Evolutionary conservation across 2,888 invertebrate species (phyloP), one percentile per base, ranked within the genome.

Genomic region (Microctonus hyperodae): DNA sequence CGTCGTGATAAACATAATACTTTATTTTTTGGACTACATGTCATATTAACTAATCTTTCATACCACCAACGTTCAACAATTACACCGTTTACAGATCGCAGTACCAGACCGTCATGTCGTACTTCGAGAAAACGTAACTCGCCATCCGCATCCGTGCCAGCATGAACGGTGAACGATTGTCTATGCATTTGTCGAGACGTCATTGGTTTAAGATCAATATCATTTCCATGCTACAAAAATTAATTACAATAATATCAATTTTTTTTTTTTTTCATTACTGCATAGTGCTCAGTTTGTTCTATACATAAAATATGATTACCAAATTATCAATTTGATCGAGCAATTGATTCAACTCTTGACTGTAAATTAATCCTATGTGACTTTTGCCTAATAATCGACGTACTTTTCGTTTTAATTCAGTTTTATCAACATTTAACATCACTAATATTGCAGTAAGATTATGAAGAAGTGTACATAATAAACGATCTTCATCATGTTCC

Each of bases 51-150:
- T 63, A 99, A 87, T 64, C 98, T 88, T 84, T 99, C 99, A 85
- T 95, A 99, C 98, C 98, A 99, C 98, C 99, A 99, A 51, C 98
- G 88, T 79, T 96, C 95, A 50, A 94, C 90, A 85, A 96, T 95
- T 0, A 94, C 92, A 25, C 96, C 96, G 84, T 90, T 90, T 2
- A 91, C 90, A 0, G 94, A 93, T 69, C 95, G 87, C 73, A 96
- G 85, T 10, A 95, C 92, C 62, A 96, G 87, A 0, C 96, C 97
- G 84, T 99, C 99, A 83, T 99, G 98, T 70, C 98, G 92, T 44
- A 99, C 98, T 87, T 98, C 94, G 87, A 95, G 88, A 85, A 96
- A 95, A 65, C 95, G 88, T 73, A 96, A 85, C 66, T 94, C 93
- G 1, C 98, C 98, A 40, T 91, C 90, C 31, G 96, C 92, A 86